Base-by-base conservation (phyloP, 2,797 vertebrate genomes). In the Poecilia gillii region DNA sequence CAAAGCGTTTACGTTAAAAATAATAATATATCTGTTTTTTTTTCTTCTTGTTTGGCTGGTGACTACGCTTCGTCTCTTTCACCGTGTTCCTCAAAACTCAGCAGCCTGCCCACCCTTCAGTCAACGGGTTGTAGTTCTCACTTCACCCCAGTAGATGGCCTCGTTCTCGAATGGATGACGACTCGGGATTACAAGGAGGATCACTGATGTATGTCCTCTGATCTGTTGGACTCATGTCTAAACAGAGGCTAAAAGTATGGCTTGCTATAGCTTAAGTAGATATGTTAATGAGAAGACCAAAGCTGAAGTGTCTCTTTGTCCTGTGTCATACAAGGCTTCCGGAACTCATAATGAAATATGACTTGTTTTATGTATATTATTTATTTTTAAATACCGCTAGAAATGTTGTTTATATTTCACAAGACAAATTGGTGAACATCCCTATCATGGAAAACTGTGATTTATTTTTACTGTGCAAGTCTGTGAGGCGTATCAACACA, bases 91-190 rank as follows among this genome's bases (percentile, higher is more conserved):
- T 47, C 9, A 7, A 28, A 28, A 31, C 45, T 31, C 43, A 20
- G n/a, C 71, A 8, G 43, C 46, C 11, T 6, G 45, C 49, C 49
- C 73, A 25, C 16, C 36, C n/a, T 5, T 2, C 1, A 13, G 20
- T 39, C 31, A 18, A 25, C 49, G 6, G 1, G 2, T 71, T 86
- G 92, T 25, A 94, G 87, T 93, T 90, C 28, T 36, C 0, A 0
- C 31, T 77, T 81, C 39, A 1, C 3, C 71, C 92, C 95, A 90
- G 85, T 87, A 95, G 95, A 91, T 94, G 95, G 87, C 93, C 46
- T 83, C 75, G 82, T 90, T 89, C 88, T 93, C 89, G 90, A 90
- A 70, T 85, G 88, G 64, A 93, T 89, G 76, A 89, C 74, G n/a
- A 72, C 6, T 41, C 23, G 4, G 43, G 33, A 47, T 23, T 1